Evolutionary conservation across 2,113 vertebrate species (phyloP).

Genomic region (Beaufortia kweichowensis): DNA sequence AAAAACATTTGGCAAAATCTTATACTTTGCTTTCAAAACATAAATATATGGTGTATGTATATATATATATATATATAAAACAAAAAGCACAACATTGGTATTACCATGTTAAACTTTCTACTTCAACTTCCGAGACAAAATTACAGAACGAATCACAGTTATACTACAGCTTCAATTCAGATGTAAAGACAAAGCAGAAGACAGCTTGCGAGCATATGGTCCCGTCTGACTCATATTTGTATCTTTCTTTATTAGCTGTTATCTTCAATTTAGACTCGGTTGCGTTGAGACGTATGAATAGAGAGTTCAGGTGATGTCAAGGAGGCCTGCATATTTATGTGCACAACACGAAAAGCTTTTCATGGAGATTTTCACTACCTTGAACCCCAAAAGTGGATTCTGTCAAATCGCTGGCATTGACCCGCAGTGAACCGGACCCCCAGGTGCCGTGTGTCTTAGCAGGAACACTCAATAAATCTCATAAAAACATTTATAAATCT

Average conservation of each 20-base stretch:
- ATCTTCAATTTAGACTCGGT: conserved; percentile 2
- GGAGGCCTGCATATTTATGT: not conserved
- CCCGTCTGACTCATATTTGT: not conserved
- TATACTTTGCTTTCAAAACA: no score
- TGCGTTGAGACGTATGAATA: not conserved
- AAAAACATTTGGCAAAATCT: no score
- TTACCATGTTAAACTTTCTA: no score
- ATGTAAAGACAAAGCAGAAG: conserved; percentile 40
- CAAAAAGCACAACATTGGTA: no score
- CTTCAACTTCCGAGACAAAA: no score
- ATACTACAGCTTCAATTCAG: not conserved
- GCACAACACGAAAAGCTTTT: not conserved
- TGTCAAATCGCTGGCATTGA: conserved; percentile 24
- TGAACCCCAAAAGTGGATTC: not conserved
- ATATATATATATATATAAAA: no score
- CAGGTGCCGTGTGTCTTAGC: conserved; percentile 1
- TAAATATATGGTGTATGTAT: no score
- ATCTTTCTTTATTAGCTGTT: not conserved
- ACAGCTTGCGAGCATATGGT: not conserved
- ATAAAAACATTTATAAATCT: conserved; percentile 47
- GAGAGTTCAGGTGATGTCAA: not conserved
- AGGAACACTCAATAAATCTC: conserved; percentile 39
- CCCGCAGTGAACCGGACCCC: not conserved
- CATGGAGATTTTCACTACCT: conserved; percentile 3
- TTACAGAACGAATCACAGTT: not conserved